A percentile compares a stretch with the other conserved stretches of the same genome.
Conservation (phyloP, 1,140 invertebrate species). For the Aleiodes sp. region DNA sequence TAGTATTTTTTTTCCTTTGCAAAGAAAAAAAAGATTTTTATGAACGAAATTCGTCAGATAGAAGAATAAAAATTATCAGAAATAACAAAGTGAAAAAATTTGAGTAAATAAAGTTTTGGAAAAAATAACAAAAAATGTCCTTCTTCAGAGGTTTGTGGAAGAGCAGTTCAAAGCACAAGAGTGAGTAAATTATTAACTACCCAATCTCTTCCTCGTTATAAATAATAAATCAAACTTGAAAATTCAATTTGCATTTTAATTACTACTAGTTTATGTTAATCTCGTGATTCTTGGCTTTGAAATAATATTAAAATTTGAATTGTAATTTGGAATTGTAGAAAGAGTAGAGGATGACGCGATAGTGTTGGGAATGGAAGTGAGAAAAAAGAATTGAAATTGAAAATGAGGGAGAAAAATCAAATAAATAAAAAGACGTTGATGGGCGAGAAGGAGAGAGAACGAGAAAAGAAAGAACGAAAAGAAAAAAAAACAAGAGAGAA, state of each 20-base stretch:
- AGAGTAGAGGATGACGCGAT: too few species aligned
- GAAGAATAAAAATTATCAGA: background rate
- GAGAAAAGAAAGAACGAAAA: background rate
- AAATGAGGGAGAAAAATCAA: background rate
- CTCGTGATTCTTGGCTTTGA: too few species aligned
- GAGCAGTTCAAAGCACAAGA: constrained; percentile 74
- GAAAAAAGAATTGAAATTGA: too few species aligned
- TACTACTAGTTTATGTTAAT: too few species aligned
- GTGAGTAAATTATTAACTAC: constrained; percentile 64
- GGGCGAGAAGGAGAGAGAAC: background rate
- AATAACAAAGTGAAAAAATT: background rate
- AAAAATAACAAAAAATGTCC: constrained; percentile 57
- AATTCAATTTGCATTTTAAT: too few species aligned
- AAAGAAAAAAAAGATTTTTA: background rate
- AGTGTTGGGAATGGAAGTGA: too few species aligned
- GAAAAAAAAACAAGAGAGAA: background rate
- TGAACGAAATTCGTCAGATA: too few species aligned
- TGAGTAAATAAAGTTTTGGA: background rate
- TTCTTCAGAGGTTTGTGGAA: constrained; percentile 74
- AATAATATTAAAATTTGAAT: too few species aligned
- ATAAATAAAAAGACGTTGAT: background rate
- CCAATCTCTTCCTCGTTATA: constrained; percentile 25
- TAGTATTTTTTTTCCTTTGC: background rate
- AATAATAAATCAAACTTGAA: too few species aligned
- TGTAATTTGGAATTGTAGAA: too few species aligned